Conservation (phyloP, 2,888 invertebrate species). For the Andrena bucephala region DNA sequence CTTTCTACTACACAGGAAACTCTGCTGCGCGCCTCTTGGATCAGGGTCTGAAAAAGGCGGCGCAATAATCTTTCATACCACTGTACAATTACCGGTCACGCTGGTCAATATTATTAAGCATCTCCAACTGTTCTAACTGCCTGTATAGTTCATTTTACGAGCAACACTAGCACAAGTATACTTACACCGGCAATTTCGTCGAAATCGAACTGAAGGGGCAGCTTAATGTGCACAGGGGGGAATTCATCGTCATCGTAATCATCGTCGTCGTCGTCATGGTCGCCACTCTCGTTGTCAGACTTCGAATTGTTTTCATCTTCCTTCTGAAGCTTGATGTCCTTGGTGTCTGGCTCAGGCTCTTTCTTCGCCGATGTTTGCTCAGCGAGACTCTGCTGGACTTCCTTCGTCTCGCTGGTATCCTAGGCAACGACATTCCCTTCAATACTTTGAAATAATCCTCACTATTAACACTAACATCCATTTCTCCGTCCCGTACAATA, state of each 20-base stretch:
- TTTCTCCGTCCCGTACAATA: no score
- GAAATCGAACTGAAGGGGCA: slow-evolving; percentile 93
- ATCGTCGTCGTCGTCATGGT: slow-evolving; percentile 85
- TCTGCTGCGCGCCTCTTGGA: slow-evolving; percentile 88
- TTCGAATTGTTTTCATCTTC: slow-evolving; percentile 84
- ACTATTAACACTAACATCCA: neutral
- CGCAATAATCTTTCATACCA: neutral
- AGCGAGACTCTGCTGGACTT: slow-evolving; percentile 75
- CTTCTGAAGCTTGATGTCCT: slow-evolving; percentile 86
- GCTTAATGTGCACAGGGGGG: slow-evolving; percentile 88
- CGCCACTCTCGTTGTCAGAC: slow-evolving; percentile 87
- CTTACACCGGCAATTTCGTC: slow-evolving; percentile 91
- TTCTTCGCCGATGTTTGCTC: slow-evolving; percentile 73
- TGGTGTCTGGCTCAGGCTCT: slow-evolving; percentile 72
- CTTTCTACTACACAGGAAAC: slow-evolving; percentile 97
- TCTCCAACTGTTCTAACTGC: neutral
- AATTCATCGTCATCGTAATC: slow-evolving; percentile 85
- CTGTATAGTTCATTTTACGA: no score
- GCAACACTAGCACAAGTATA: neutral
- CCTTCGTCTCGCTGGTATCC: slow-evolving; percentile 77
- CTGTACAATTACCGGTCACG: neutral
- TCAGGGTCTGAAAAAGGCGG: slow-evolving; percentile 82
- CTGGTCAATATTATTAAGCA: neutral
- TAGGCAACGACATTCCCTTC: slow-evolving; percentile 46
- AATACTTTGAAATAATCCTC: neutral